These are phyloP conservation scores for Luscinia megarhynchos DNA, from an alignment of 2,797 vertebrate species.

Conservation along the genomic window DNA sequence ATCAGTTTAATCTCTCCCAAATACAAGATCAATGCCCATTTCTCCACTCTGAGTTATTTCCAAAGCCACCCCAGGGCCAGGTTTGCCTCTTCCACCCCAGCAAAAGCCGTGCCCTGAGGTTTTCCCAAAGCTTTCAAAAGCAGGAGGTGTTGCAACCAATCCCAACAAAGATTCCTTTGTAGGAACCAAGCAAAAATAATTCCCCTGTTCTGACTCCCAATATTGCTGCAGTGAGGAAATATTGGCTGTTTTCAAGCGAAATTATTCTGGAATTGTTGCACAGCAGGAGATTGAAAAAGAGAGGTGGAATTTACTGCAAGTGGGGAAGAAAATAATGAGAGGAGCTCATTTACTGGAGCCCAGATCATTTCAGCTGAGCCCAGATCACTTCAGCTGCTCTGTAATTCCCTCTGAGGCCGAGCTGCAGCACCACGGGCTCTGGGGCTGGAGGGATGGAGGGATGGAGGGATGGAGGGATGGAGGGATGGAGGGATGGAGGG, in stretches of 20 bases:
- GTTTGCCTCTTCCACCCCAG: not conserved
- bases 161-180: conserved; percentile 45
- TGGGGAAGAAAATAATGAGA: not conserved
- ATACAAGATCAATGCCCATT: not conserved
- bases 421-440: not conserved
- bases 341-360: not conserved
- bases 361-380: not conserved
- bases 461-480: too few species aligned
- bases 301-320: not conserved
- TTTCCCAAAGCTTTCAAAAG: conserved; percentile 31
- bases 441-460: too few species aligned
- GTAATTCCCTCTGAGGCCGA: not conserved
- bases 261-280: not conserved
- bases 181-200: not conserved
- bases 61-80: not conserved
- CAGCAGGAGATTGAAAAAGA: not conserved
- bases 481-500: too few species aligned
- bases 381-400: not conserved
- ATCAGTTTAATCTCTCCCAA: not conserved
- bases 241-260: not conserved
- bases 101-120: not conserved
- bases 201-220: not conserved
- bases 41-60: fast-evolving
- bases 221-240: not conserved
- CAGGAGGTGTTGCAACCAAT: conserved; percentile 32